Base-by-base conservation (phyloP, 1,140 invertebrate species). In the Solenopsis fugax region DNA sequence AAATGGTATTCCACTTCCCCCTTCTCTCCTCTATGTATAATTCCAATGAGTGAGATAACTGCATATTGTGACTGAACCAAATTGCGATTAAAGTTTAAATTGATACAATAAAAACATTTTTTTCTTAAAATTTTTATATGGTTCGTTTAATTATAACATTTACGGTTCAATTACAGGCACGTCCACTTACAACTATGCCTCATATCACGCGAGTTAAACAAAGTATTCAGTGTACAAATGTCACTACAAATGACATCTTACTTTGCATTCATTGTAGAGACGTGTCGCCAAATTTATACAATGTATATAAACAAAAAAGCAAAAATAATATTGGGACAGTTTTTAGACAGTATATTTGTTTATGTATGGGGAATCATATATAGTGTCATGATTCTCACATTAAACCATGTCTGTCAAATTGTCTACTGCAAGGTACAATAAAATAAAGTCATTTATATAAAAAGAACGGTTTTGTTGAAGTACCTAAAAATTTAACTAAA, bases 341-440 rank as follows among this genome's bases (percentile, higher is more conserved):
- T 64, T 9, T 12, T 45, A 45, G n/a, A 58, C 16, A 58, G 9
- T 1, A 2, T 76, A 10, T 10, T 62, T 12, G 18, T 0, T 29
- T 77, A 62, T 29, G 1, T 60, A 34, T 62, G 16, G 52, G 29
- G 2, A 10, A 9, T 41, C 3, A 3, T 7, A 41, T 62, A 16
- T 41, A 58, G 12, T 9, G 6, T 6, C 3, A 76, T 58, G 9
- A n/a, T 77, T 62, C 9, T 62, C 1, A 7, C 10, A 34, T 77
- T 77, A 48, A 77, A 62, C n/a, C 6, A 77, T 18, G 45, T 77
- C 10, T 77, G 75, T n/a, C 58, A 77, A 48, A 77, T 6, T 12
- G 24, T 77, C 18, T 77, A 10, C 9, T 24, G 50, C n/a, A 64
- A 77, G 58, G 58, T 62, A 34, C 7, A 64, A 29, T 12, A 45